phyloP scores from a whole-genome alignment of 1,140 invertebrate genomes.

The Lepidostoma basale region DNA sequence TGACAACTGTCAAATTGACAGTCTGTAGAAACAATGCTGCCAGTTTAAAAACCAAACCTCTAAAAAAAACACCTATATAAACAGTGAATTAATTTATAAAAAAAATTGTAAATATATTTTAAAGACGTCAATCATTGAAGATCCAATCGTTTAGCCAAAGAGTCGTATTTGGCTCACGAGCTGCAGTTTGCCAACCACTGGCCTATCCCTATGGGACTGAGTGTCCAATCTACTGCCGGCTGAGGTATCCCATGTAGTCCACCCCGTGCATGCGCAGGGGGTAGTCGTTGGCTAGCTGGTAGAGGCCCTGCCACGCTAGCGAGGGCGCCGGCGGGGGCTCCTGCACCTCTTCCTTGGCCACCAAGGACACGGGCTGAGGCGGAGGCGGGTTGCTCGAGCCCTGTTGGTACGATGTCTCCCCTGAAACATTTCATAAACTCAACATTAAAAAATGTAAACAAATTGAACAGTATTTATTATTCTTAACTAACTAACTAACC shows the following conservation, averaged over 20 bases:
- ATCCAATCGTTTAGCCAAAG: no score
- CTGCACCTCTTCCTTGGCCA: constrained; percentile 11
- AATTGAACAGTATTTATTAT: neutral
- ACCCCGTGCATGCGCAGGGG: constrained; percentile 44
- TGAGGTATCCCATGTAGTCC: constrained; percentile 41
- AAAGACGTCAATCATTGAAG: no score
- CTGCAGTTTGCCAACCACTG: no score
- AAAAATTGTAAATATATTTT: no score
- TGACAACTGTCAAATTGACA: no score
- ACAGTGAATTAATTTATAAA: no score
- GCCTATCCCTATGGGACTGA: no score
- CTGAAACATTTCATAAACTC: neutral
- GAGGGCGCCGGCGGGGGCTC: neutral
- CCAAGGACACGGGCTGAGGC: neutral
- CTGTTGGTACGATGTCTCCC: constrained; percentile 24
- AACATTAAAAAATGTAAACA: neutral
- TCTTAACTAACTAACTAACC: no score
- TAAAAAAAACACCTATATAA: no score
- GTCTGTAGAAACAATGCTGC: no score
- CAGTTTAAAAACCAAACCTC: no score
- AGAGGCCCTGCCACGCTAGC: constrained; percentile 28
- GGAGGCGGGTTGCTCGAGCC: neutral
- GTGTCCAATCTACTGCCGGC: constrained; percentile 38
- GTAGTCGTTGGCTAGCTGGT: constrained; percentile 44
- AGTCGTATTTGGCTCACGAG: no score